Base-by-base conservation (phyloP, 53 echinoderm and acorn worm species). In the Holothuria scabra region DNA sequence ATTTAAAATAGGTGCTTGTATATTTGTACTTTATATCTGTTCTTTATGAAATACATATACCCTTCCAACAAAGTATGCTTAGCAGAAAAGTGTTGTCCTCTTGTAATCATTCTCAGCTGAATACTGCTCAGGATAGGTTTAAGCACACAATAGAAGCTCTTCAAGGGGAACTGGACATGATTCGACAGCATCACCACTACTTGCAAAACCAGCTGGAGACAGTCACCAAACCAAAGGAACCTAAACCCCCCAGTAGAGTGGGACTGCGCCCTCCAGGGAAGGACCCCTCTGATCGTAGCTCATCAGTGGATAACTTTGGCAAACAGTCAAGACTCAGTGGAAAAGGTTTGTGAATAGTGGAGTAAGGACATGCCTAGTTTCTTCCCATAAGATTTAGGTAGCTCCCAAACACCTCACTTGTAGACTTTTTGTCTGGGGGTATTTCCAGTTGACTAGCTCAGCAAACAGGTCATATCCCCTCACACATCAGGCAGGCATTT, bases 61-160 rank as follows among this genome's bases (percentile, higher is more conserved):
- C n/a, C n/a, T n/a, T n/a, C n/a, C n/a, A n/a, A n/a, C n/a, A n/a
- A n/a, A n/a, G 41, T 41, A 5, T 41, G 7, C 2, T 8, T 41
- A 3, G 7, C 10, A 6, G 2, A 41, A 41, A 0, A 8, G 6
- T 6, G 41, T 41, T 41, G 41, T 0, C 41, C 41, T 10, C 52
- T 52, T 16, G 4, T 64, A 30, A 29, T 70, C 41, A 41, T 16
- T 23, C 28, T 5, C 86, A 97, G 97, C 79, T 97, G 41, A 87
- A 86, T 31, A 82, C 86, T 0, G 85, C 86, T 28, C 97, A 97
- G 81, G 97, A 94, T 52, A 83, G 86, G 28, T 97, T 97, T 80
- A 92, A 90, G 65, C 90, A 92, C 81, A 97, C 97, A 70, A 97
- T 97, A 58, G 90, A 88, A 22, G 80, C 97, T 26, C 80, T 97